Base-by-base conservation (phyloP, 1,140 invertebrate genomes). In the Plutomurus gul region DNA sequence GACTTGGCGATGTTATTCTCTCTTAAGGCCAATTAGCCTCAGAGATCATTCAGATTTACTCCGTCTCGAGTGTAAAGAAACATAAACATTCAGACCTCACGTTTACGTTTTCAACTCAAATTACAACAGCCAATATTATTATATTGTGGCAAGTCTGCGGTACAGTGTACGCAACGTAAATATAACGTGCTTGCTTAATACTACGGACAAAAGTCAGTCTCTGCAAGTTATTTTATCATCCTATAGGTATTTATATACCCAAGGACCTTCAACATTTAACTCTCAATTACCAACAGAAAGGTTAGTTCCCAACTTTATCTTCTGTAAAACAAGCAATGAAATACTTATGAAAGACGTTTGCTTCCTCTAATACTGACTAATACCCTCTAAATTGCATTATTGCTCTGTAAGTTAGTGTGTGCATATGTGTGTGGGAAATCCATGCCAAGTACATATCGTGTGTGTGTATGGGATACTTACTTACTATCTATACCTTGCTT, bases 61-160 rank as follows among this genome's bases (percentile, higher is more conserved):
- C 37, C 16, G 70, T 72, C 70, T 72, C 56, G 56, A 72, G 70
- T 72, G 70, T 72, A 43, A 39, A 72, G 40, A 72, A 40, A 72
- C 70, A 40, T 22, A 72, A 72, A 65, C 56, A 65, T 16, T 65
- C 18, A 65, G 36, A 65, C 5, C 56, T 30, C 56, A 65, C 56
- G 56, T 65, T 65, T 16, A 36, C 30, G 36, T n/a, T 4, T 6
- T 49, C n/a, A 18, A 49, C 20, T 49, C 46, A n/a, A 10, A 43
- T 13, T 11, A 49, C 7, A 49, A 49, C 46, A 18, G 46, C 1
- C 46, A 18, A 20, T 11, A 49, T 8, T 1, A 7, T 18, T n/a
- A 16, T 20, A 18, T 20, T 7, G n/a, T 7, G 20, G 4, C 56
- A 65, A 1, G 16, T 33, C 39, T 43, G n/a, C 13, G 33, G 4